These are phyloP conservation scores for Lithophane ornitopus DNA, from an alignment of 2,888 invertebrate species.

Conservation along the genomic window DNA sequence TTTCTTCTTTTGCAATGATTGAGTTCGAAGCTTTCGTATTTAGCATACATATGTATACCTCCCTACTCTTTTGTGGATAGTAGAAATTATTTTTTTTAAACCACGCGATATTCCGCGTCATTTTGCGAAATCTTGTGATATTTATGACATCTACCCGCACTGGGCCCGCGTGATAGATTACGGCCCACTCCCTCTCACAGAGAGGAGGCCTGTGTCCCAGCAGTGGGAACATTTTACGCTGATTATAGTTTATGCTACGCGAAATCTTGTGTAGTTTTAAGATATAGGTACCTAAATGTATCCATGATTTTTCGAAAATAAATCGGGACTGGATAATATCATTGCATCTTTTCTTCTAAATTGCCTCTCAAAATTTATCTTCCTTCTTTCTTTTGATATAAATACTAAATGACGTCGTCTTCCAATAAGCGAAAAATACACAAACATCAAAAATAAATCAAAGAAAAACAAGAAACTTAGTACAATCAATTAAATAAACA, in stretches of 20 bases:
- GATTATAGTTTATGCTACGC: neutral
- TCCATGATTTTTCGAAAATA: neutral
- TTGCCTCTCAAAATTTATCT: neutral
- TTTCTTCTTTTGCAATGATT: conserved; percentile 38
- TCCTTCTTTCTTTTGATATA: neutral
- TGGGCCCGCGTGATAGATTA: too few species aligned
- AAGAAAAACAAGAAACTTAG: conserved; percentile 52
- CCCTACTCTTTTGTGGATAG: neutral
- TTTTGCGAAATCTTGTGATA: too few species aligned
- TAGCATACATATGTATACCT: neutral
- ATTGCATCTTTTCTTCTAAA: too few species aligned
- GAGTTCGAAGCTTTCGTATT: conserved; percentile 19
- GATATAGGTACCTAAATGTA: neutral
- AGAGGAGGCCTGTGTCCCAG: too few species aligned
- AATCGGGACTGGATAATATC: neutral
- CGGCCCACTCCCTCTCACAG: too few species aligned
- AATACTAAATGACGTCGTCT: neutral
- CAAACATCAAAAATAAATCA: conserved; percentile 41
- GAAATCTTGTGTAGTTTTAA: neutral
- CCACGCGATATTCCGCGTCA: neutral
- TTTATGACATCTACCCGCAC: too few species aligned
- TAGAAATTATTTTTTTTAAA: neutral
- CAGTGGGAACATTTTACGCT: too few species aligned
- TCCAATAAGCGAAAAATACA: conserved; percentile 3
- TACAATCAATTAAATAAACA: conserved; percentile 64